Evolutionary conservation across 2,113 vertebrate species (phyloP).

Genomic region (Cryptotis parvus): DNA sequence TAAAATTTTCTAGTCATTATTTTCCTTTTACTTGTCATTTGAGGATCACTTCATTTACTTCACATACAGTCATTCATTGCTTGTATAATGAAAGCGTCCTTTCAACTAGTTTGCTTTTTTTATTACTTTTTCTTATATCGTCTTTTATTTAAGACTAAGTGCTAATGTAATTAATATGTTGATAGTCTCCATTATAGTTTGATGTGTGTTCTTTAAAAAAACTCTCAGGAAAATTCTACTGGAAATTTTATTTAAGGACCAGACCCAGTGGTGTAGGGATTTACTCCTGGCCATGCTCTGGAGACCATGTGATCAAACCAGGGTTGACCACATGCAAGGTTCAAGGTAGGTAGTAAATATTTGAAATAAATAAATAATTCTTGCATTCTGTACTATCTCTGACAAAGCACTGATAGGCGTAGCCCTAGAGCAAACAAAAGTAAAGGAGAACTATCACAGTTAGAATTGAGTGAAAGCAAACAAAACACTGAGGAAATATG

Average conservation of each 20-base stretch:
- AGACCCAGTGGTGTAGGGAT: too few species aligned
- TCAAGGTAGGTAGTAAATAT: too few species aligned
- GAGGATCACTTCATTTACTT: background rate
- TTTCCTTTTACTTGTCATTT: conserved; percentile 37
- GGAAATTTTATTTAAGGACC: background rate
- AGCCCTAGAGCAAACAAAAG: too few species aligned
- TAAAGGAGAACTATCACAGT: too few species aligned
- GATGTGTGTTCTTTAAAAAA: background rate
- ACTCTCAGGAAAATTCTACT: background rate
- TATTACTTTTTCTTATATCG: conserved; percentile 9
- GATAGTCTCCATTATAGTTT: conserved; percentile 15
- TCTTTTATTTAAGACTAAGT: background rate
- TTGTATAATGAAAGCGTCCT: background rate
- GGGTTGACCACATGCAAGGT: too few species aligned
- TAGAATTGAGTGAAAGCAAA: too few species aligned
- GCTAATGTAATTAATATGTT: background rate
- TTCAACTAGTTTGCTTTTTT: background rate
- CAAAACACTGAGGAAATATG: too few species aligned
- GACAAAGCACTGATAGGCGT: too few species aligned
- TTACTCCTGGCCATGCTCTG: too few species aligned
- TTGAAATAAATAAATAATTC: too few species aligned
- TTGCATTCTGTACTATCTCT: too few species aligned
- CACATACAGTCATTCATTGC: background rate
- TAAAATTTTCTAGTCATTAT: background rate
- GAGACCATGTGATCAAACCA: too few species aligned